Evolutionary conservation across 2,797 vertebrate species (phyloP).

Genomic region (Vultur gryphus): DNA sequence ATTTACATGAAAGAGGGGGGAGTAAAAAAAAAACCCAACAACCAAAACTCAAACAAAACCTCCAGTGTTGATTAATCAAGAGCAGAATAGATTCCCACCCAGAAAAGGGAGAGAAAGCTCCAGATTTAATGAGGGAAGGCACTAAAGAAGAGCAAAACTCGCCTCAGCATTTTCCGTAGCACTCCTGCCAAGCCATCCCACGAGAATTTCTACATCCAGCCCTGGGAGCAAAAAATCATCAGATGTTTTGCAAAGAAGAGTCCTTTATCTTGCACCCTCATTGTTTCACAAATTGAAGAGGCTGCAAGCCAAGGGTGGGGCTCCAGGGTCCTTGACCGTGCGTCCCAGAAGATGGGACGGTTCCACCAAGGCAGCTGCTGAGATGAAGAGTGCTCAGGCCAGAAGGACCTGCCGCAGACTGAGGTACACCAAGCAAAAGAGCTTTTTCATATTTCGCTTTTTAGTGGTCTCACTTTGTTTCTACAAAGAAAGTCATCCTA

Average conservation of each 20-base stretch:
- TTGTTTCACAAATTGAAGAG: neutral
- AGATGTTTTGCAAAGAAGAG: neutral
- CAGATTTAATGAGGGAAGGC: neutral
- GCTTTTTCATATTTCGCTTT: neutral
- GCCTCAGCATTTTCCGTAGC: neutral
- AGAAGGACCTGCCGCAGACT: neutral
- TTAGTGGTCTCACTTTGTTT: neutral
- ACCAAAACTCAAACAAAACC: slow-evolving; percentile 25
- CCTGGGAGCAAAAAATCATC: neutral
- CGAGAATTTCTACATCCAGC: neutral
- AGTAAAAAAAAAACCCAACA: neutral
- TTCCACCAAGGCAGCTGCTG: neutral
- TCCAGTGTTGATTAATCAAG: slow-evolving; percentile 40
- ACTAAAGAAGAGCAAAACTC: neutral
- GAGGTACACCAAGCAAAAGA: accelerated
- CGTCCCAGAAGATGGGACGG: neutral
- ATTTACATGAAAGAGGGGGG: slow-evolving; percentile 37
- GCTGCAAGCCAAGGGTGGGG: neutral
- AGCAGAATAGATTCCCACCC: neutral
- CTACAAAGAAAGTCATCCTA: neutral
- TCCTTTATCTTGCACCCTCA: neutral
- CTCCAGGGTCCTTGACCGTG: accelerated
- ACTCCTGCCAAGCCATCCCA: neutral
- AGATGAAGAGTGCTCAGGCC: neutral
- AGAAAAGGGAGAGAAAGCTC: neutral